Base-by-base conservation (phyloP, 2,797 vertebrate species). In the Hoplostethus mediterraneus region DNA sequence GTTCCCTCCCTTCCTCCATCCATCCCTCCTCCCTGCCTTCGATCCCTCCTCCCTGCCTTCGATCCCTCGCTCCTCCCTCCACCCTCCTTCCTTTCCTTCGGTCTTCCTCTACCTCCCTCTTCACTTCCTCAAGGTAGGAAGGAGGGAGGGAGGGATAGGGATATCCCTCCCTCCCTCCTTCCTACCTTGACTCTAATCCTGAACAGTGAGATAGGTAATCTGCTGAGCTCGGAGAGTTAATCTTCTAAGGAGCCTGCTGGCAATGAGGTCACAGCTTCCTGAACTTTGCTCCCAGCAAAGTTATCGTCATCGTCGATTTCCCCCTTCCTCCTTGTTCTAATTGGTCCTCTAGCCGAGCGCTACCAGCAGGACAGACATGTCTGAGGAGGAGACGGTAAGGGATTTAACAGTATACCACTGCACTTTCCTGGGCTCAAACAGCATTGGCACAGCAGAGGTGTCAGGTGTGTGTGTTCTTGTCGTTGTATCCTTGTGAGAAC, bases 231-330 rank as follows among this genome's bases (percentile, higher is more conserved):
- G 51, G 75, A 54, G 75, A 65, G 74, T 57, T 90, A 91, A 90
- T 91, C 88, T 71, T 59, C 49, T 87, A 74, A 90, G 1, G 12
- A 90, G 83, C 77, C 77, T 81, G 85, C 75, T 33, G 80, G 66
- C 85, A 66, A 72, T 75, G 85, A 73, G 57, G 73, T 74, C 44
- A 64, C 77, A 55, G 75, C 80, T 45, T 0, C 6, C 2, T 85
- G 93, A 94, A 94, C 93, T 95, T 94, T 94, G 94, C 79, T 86
- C 93, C 0, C 48, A 59, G 77, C 38, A 52, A 25, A 12, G 14
- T 6, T 67, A 28, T 74, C 59, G 81, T 65, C 21, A 17, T 28
- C 14, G 64, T 48, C 31, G 48, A 84, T 69, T 81, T 64, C 90
- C 42, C 63, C 57, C 63, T 73, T 75, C 60, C 74, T 66, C 83